Evolutionary conservation across 2,888 invertebrate genomes (phyloP), one percentile per base, ranked within the genome.

Genomic region (Acanthacorydalis orientalis): DNA sequence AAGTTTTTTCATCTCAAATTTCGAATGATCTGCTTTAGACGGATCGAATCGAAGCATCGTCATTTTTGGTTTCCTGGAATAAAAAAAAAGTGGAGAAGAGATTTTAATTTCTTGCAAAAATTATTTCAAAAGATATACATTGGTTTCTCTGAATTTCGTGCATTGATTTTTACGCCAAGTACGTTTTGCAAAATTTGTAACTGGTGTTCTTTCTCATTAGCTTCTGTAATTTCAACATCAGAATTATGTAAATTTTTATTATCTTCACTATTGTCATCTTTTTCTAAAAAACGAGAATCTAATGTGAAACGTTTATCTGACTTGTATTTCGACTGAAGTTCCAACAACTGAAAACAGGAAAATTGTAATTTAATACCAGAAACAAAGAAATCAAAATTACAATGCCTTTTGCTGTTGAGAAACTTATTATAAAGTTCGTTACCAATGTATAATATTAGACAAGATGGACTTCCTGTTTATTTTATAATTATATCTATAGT

Each of bases 261-360:
- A 32, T 57, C 55, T 1, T 57, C 55, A 7, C 64, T 63, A 32
- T 57, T 54, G 7, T 68, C 63, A 14, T 72, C 69, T 43, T 74
- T 72, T 44, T 82, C 79, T 44, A 77, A 64, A 63, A 89, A 89
- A 53, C 80, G 74, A 56, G 78, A 72, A 65, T 85, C 82, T 57
- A 89, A 68, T 53, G 69, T 67, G 65, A 89, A 89, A 58, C 89
- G 73, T 57, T 79, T 73, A 67, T 89, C 89, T 60, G 80, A 75
- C 60, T 80, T 81, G 64, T 74, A 78, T 57, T 73, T 74, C 43
- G 77, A 74, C 69, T 87, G 83, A 55, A 87, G 69, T 64, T 78
- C 74, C 61, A 83, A 69, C 56, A 81, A 67, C 79, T 80, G 53
- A 42, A 62, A 57, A 46, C 39, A 49, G 7, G 33, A 44, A 16